phyloP scores from a whole-genome alignment of 1,140 invertebrate species.

The Hyposmocoma kahamanoa region DNA sequence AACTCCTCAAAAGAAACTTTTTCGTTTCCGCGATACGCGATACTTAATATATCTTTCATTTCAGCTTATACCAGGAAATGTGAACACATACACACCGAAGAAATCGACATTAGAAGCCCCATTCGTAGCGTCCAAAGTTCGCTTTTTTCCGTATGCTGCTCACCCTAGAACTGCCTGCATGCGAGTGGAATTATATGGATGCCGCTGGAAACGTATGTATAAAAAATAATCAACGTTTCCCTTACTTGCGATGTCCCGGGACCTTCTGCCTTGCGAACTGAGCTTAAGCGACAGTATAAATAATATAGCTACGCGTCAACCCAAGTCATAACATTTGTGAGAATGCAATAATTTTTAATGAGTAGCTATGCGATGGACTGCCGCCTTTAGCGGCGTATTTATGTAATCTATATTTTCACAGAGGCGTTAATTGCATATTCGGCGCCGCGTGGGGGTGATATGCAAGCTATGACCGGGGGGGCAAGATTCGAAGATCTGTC shows the following conservation, averaged over 20 bases:
- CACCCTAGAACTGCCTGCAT: conserved; percentile 94
- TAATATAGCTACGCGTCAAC: too few relatives aligned
- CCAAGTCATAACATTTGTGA: too few relatives aligned
- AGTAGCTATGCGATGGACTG: conserved; percentile 19
- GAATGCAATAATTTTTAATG: too few relatives aligned
- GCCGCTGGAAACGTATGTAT: conserved; percentile 88
- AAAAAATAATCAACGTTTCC: conserved; percentile 20
- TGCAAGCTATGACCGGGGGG: conserved; percentile 84
- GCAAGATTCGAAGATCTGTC: conserved; percentile 89
- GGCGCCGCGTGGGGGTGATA: conserved; percentile 82
- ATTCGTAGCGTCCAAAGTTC: conserved; percentile 88
- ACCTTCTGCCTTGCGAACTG: conserved; percentile 8
- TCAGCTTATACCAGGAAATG: conserved; percentile 91
- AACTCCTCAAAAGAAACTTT: too few relatives aligned
- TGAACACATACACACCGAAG: conserved; percentile 88
- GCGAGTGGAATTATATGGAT: conserved; percentile 92
- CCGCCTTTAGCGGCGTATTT: conserved; percentile 46
- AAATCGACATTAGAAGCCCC: conserved; percentile 87
- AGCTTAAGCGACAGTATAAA: conserved; percentile 23
- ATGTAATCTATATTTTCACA: conserved; percentile 57
- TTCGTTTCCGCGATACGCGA: too few relatives aligned
- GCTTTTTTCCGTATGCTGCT: conserved; percentile 91
- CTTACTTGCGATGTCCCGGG: conserved; percentile 47
- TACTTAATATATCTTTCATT: too few relatives aligned
- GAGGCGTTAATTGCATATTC: conserved; percentile 85